Evolutionary conservation across 23 tunicate species (phyloP).

Genomic region (Trididemnum miniatum): DNA sequence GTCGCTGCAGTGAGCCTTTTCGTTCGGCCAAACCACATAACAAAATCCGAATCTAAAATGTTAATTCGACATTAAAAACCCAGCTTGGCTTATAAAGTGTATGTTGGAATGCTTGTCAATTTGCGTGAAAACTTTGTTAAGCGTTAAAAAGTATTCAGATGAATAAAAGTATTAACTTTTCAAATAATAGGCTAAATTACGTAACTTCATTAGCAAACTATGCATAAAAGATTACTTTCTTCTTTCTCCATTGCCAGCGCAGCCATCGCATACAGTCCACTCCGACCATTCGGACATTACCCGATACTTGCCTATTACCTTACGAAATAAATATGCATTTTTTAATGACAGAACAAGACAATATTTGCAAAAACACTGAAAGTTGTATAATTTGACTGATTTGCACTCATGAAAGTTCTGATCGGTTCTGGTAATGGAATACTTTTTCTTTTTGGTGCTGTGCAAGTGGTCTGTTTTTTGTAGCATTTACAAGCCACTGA

Average conservation of each 20-base stretch:
- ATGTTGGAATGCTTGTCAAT: too few species aligned
- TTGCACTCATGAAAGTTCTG: too few species aligned
- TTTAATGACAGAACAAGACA: too few species aligned
- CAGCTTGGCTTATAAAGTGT: too few species aligned
- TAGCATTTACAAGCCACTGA: too few species aligned
- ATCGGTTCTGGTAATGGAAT: too few species aligned
- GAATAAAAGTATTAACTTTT: not conserved
- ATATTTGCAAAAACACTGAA: not conserved
- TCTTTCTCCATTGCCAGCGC: constrained; percentile 57
- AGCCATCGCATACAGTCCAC: constrained; percentile 66
- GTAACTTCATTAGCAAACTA: too few species aligned
- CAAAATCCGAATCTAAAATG: constrained; percentile 57
- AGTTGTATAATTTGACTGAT: not conserved
- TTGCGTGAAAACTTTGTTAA: too few species aligned
- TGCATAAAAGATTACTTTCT: constrained; percentile 49
- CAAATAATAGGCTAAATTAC: not conserved
- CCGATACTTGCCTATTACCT: constrained; percentile 25
- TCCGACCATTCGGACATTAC: constrained; percentile 33
- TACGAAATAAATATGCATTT: too few species aligned
- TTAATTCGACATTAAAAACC: not conserved
- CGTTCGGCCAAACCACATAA: constrained; percentile 25
- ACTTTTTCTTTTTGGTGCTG: too few species aligned
- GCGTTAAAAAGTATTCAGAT: not conserved
- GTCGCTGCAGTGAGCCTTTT: constrained; percentile 33
- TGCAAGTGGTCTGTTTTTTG: too few species aligned